These are phyloP conservation scores for Corapipo altera DNA, from an alignment of 2,113 vertebrate genomes.

Conservation along the genomic window DNA sequence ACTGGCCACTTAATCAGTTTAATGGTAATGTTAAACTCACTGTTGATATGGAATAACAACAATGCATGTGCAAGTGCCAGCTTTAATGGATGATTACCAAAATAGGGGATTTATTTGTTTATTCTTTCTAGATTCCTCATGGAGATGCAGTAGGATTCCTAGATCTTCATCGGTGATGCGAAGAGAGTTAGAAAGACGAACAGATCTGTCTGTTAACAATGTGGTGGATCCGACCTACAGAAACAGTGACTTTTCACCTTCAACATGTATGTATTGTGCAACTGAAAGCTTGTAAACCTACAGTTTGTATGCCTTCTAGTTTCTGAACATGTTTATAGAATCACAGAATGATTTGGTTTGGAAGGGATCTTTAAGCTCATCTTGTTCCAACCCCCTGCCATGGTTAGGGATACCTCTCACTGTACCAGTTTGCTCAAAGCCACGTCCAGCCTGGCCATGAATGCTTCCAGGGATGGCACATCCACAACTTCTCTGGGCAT, in stretches of 20 bases:
- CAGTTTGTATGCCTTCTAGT: background rate
- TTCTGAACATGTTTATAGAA: background rate
- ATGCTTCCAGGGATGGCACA: background rate
- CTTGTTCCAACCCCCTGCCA: background rate
- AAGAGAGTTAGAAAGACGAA: slow-evolving; percentile 79
- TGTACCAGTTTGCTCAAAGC: background rate
- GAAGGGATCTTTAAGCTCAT: background rate
- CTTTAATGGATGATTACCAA: background rate
- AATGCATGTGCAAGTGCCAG: background rate
- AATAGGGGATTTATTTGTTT: background rate
- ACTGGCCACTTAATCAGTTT: background rate
- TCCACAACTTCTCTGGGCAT: background rate
- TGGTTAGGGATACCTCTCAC: background rate
- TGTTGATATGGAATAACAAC: background rate
- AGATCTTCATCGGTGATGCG: slow-evolving; percentile 80
- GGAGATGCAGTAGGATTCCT: slow-evolving; percentile 84
- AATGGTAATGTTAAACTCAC: background rate
- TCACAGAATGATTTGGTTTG: background rate
- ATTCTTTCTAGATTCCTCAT: slow-evolving; percentile 79
- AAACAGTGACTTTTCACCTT: slow-evolving; percentile 73
- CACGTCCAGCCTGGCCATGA: background rate
- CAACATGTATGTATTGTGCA: slow-evolving; percentile 80
- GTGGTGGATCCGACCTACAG: slow-evolving; percentile 80
- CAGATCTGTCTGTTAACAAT: slow-evolving; percentile 72
- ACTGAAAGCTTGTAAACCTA: background rate